phyloP scores from a whole-genome alignment of 2,797 vertebrate species.

The Myotis vivesi region DNA sequence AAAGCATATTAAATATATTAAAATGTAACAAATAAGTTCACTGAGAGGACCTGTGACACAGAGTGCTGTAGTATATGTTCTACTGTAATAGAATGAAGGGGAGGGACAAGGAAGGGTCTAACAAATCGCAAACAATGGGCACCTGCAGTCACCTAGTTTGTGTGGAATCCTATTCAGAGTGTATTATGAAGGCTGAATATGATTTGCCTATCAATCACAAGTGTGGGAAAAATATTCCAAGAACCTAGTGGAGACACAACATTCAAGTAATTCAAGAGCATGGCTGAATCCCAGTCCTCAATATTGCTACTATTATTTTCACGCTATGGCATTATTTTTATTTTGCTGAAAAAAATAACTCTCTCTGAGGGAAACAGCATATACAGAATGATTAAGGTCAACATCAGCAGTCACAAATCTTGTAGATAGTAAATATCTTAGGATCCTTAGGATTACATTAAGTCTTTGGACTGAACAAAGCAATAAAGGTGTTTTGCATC shows the following conservation, averaged over 20 bases:
- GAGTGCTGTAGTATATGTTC: constrained; percentile 46
- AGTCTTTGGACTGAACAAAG: constrained; percentile 40
- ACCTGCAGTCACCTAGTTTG: constrained; percentile 76
- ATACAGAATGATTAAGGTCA: constrained; percentile 3
- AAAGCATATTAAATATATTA: background rate
- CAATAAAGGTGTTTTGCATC: constrained; percentile 1
- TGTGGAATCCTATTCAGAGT: constrained; percentile 71
- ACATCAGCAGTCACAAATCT: background rate
- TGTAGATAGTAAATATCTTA: background rate
- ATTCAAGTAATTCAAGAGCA: constrained; percentile 70
- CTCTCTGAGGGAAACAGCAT: background rate
- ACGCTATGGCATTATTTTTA: constrained; percentile 62
- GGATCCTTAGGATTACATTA: constrained; percentile 44
- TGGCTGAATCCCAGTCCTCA: constrained; percentile 60
- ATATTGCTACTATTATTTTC: constrained; percentile 55
- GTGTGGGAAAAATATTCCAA: constrained; percentile 72
- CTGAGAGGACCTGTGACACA: constrained; percentile 40
- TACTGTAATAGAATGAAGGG: background rate
- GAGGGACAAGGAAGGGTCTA: constrained; percentile 73
- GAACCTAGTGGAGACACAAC: constrained; percentile 64
- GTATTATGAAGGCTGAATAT: constrained; percentile 69
- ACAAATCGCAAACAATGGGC: constrained; percentile 79
- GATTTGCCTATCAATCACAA: constrained; percentile 71
- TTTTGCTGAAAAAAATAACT: constrained; percentile 58
- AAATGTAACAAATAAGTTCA: constrained; percentile 59